Evolutionary conservation across 2,113 vertebrate genomes (phyloP).

Genomic region (Jaculus jaculus): DNA sequence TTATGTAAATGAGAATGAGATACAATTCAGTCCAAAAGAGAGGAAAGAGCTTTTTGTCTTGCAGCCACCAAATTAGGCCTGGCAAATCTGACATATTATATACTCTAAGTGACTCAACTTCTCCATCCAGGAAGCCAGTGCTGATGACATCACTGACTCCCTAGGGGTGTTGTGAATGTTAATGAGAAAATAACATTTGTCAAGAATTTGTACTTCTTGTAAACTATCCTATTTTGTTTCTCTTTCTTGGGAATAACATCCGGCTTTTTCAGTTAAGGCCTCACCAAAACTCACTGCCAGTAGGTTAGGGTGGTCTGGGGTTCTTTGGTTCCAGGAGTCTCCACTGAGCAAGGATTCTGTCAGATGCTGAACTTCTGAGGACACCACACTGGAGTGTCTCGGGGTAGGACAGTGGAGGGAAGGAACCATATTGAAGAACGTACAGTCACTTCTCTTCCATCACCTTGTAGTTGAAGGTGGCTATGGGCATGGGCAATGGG

Average conservation of each 20-base stretch:
- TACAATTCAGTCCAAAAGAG: neutral
- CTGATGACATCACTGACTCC: neutral
- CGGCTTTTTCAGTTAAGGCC: neutral
- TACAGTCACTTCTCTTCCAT: neutral
- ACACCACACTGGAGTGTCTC: neutral
- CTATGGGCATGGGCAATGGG: rapidly evolving
- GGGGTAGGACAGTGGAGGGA: neutral
- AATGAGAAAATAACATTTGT: constrained; percentile 46
- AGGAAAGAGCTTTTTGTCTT: neutral
- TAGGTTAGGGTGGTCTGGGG: neutral
- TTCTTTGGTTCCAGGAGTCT: neutral
- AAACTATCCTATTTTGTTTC: neutral
- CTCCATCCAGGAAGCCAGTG: neutral
- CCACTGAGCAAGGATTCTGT: neutral
- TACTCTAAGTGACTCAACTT: constrained; percentile 17
- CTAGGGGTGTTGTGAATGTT: neutral
- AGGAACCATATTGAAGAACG: rapidly evolving
- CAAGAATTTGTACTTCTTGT: constrained; percentile 19
- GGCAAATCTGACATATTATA: neutral
- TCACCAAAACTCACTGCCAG: neutral
- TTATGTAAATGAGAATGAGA: constrained; percentile 59
- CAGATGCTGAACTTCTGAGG: neutral
- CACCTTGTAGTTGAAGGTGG: neutral
- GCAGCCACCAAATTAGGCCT: neutral
- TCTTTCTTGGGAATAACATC: neutral